Evolutionary conservation across 2,797 vertebrate species (phyloP).

Genomic region (Natrix natrix): DNA sequence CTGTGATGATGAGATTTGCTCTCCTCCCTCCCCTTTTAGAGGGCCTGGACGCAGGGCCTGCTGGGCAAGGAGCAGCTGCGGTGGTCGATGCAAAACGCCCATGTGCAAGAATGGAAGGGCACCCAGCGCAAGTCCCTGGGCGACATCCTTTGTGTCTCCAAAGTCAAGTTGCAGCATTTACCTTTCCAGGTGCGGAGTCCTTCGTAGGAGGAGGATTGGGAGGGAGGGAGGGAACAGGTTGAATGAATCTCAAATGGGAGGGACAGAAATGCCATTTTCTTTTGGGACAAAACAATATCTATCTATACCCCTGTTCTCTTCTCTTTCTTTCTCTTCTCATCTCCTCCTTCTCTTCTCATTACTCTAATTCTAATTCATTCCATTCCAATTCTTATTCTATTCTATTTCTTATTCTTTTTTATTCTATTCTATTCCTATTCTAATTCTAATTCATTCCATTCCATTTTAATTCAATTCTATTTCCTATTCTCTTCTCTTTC

Average conservation of each 20-base stretch:
- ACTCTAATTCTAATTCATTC: too few species aligned
- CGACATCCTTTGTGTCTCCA: constrained; percentile 82
- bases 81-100: constrained; percentile 83
- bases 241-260: neutral
- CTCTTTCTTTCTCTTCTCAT: too few species aligned
- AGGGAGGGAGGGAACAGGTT: fast-evolving
- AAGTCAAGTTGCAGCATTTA: constrained; percentile 90
- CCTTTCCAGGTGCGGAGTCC: constrained; percentile 84
- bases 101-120: constrained; percentile 83
- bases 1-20: neutral
- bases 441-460: too few species aligned
- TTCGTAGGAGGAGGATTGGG: neutral
- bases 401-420: too few species aligned
- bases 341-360: too few species aligned
- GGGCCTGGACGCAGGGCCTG: constrained; percentile 43
- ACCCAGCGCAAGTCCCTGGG: constrained; percentile 83
- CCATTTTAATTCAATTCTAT: too few species aligned
- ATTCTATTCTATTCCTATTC: too few species aligned
- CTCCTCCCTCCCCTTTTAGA: constrained; percentile 40
- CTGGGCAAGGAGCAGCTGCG: constrained; percentile 79
- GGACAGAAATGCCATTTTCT: neutral
- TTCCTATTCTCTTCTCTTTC: too few species aligned
- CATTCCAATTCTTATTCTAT: too few species aligned
- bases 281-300: neutral
- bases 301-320: neutral